phyloP scores from a whole-genome alignment of 2,113 vertebrate species.

The Varanus salvator region DNA sequence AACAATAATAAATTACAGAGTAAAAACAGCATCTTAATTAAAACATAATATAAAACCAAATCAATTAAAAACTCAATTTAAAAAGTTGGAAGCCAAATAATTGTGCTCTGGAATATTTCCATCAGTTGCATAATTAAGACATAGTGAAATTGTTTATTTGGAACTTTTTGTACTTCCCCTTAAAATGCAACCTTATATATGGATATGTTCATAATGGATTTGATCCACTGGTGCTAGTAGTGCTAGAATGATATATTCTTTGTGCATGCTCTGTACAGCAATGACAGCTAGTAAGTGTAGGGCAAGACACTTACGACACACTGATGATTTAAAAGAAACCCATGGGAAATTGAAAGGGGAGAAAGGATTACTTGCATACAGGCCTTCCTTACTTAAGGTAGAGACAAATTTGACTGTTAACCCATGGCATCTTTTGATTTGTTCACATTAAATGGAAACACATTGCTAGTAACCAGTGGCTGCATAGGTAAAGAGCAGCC shows the following conservation, averaged over 20 bases:
- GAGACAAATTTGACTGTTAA: background rate
- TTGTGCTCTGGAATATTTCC: background rate
- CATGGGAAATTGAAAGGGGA: background rate
- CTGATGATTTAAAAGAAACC: background rate
- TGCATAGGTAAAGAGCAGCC: too few species aligned
- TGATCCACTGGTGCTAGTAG: too few species aligned
- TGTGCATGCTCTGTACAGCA: background rate
- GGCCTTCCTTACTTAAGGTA: background rate
- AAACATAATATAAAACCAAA: background rate
- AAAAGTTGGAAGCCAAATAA: background rate
- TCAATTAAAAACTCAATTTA: background rate
- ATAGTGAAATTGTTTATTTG: background rate
- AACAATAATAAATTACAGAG: too few species aligned
- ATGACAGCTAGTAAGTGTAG: background rate
- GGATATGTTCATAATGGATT: background rate
- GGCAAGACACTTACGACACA: background rate
- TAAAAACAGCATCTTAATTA: background rate
- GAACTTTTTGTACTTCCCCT: background rate
- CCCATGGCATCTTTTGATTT: background rate
- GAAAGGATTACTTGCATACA: background rate
- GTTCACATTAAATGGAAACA: background rate
- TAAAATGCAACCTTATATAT: background rate
- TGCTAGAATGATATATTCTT: background rate
- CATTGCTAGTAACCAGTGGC: background rate
- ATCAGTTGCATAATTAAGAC: background rate